Evolutionary conservation across 2,888 invertebrate genomes (phyloP).

Genomic region (Nephrotoma guestfalica): DNA sequence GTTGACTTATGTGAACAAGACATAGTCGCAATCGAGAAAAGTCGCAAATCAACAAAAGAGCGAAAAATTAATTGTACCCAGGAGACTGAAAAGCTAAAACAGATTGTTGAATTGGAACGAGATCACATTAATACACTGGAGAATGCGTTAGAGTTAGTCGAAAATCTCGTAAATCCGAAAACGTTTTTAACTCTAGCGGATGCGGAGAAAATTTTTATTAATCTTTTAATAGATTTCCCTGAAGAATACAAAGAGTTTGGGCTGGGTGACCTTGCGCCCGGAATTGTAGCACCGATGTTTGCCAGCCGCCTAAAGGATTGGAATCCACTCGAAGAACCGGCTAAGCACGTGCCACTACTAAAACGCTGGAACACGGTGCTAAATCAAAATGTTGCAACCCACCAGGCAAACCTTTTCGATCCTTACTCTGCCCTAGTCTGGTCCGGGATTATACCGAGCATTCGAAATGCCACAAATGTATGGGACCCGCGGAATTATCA

Average conservation of each 20-base stretch:
- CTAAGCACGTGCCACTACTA: conserved; percentile 47
- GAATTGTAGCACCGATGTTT: conserved; percentile 69
- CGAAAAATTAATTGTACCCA: conserved; percentile 62
- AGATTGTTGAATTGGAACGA: conserved; percentile 54
- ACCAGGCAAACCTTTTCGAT: conserved; percentile 32
- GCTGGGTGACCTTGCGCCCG: conserved; percentile 67
- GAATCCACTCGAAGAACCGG: conserved; percentile 61
- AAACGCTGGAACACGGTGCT: conserved; percentile 52
- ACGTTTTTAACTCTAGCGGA: conserved; percentile 29
- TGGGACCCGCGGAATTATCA: conserved; percentile 79
- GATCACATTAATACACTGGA: conserved; percentile 56
- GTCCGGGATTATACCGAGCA: conserved; percentile 75
- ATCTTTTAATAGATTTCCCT: conserved; percentile 42
- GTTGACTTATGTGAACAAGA: conserved; percentile 92
- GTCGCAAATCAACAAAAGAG: conserved; percentile 62
- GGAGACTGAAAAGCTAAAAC: conserved; percentile 56
- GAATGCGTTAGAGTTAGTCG: conserved; percentile 50
- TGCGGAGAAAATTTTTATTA: conserved; percentile 29
- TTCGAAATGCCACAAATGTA: conserved; percentile 44
- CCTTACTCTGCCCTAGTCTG: conserved; percentile 74
- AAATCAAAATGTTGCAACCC: conserved; percentile 19
- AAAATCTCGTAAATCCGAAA: conserved; percentile 33
- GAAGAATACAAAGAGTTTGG: conserved; percentile 76
- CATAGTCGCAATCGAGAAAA: conserved; percentile 73
- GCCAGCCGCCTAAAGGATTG: conserved; percentile 59